Evolutionary conservation across 2,888 invertebrate genomes (phyloP), one percentile per base, ranked within the genome.

Genomic region (Polyommatus iphigenia): DNA sequence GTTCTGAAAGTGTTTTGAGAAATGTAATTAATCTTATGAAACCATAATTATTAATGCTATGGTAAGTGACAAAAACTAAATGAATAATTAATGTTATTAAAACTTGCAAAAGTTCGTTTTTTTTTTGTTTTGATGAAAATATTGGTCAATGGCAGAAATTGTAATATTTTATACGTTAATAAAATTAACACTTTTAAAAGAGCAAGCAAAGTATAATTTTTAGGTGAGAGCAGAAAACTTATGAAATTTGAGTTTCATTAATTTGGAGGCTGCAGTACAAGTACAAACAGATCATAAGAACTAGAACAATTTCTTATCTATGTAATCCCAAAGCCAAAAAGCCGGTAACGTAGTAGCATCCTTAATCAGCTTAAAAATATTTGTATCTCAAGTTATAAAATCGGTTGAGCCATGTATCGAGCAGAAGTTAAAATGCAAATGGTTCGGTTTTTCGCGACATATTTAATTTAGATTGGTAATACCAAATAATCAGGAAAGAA

Each of bases 401-500:
- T 18, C n/a, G 20, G n/a, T 6, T 20, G 20, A 10, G 46, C 10
- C 46, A 46, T 46, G 46, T 10, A 41, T n/a, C 18, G 7, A 59
- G 57, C 7, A 59, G 29, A 67, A 67, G 29, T 46, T 10, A 46
- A 10, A 67, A 29, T 18, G 29, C 15, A 32, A 67, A 29, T 20
- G 15, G 6, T 32, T 18, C 7, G 29, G 13, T n/a, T 20, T 72
- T 24, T n/a, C 13, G 10, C 72, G 36, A 3, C 72, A 41, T 41
- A n/a, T 41, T 20, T 72, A 72, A 41, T 41, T 41, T 41, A 5
- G 18, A 41, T 72, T 72, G 72, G 41, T 20, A 54, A 54, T 54
- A 41, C n/a, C 72, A 72, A 67, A 32, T 71, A 36, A 72, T 41
- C 72, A 72, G 72, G 72, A 72, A 72, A 72, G 72, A 72, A 72